A percentile compares a stretch with the other conserved stretches of the same genome.
Conservation (phyloP, 2,797 vertebrate genomes). For the Anguilla obscura region DNA sequence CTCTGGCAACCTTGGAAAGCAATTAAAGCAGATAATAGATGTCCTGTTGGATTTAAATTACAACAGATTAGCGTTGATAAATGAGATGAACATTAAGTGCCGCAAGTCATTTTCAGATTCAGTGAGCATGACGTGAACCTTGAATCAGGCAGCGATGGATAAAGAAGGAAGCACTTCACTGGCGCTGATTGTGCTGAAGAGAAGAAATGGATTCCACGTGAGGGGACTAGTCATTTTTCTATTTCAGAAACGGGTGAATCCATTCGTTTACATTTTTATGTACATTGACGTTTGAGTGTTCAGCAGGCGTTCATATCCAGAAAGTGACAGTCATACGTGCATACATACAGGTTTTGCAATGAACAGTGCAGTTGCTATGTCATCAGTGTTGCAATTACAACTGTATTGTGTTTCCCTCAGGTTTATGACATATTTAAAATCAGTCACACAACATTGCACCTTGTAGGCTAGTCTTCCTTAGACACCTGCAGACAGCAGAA, state of each 20-base stretch:
- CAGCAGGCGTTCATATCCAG: slow-evolving; percentile 17
- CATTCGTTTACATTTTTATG: slow-evolving; percentile 31
- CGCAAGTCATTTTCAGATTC: slow-evolving; percentile 34
- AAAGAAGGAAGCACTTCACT: not conserved
- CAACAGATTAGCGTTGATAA: slow-evolving; percentile 33
- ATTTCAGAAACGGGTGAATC: slow-evolving; percentile 53
- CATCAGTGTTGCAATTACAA: not conserved
- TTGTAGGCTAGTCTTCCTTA: not conserved
- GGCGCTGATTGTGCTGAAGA: slow-evolving; percentile 28
- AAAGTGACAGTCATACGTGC: not conserved
- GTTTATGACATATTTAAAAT: not conserved
- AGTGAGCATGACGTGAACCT: slow-evolving; percentile 18
- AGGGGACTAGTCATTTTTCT: slow-evolving; percentile 43
- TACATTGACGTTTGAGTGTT: slow-evolving; percentile 31
- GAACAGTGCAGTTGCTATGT: not conserved
- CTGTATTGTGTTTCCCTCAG: not conserved
- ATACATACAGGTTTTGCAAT: not conserved
- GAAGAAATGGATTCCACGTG: slow-evolving; percentile 57
- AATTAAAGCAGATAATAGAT: slow-evolving; percentile 36
- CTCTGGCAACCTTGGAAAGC: slow-evolving; percentile 23
- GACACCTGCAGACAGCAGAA: not conserved
- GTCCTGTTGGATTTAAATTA: slow-evolving; percentile 22
- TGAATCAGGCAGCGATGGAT: not conserved
- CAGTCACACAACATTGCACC: not conserved
- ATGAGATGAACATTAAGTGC: not conserved